Conservation (phyloP, 2,888 invertebrate genomes). For the Hypena proboscidalis region DNA sequence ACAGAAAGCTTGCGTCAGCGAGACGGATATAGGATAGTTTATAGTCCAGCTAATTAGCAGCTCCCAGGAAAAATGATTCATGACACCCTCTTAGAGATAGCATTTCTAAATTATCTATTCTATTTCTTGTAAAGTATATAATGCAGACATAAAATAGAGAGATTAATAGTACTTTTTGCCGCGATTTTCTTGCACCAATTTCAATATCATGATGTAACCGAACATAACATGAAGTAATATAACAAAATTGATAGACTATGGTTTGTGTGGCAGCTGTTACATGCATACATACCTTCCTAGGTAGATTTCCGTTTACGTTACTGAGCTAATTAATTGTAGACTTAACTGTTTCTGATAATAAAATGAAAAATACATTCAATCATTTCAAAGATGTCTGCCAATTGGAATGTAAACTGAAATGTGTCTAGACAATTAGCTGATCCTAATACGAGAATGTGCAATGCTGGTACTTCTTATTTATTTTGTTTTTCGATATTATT, state of each 20-base stretch:
- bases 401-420: constrained; percentile 64
- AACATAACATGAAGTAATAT: constrained; percentile 51
- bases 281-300: constrained; percentile 77
- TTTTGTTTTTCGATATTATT: constrained; percentile 76
- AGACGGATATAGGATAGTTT: constrained; percentile 6
- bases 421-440: constrained; percentile 73
- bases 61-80: constrained; percentile 8
- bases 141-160: background rate
- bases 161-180: constrained; percentile 18
- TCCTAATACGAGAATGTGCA: constrained; percentile 83
- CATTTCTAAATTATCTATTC: background rate
- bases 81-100: constrained; percentile 6
- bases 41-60: constrained; percentile 12
- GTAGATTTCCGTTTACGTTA: constrained; percentile 71
- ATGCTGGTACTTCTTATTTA: constrained; percentile 80
- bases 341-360: background rate
- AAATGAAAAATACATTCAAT: constrained; percentile 6
- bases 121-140: background rate
- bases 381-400: background rate
- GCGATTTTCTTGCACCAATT: constrained; percentile 75
- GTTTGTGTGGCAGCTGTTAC: constrained; percentile 82
- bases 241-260: constrained; percentile 62
- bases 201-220: constrained; percentile 55
- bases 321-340: background rate
- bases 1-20: background rate